Percentiles rank a stretch among this genome's conserved stretches.
Conservation (phyloP, 2,113 vertebrate species). For the Hiodon alosoides region DNA sequence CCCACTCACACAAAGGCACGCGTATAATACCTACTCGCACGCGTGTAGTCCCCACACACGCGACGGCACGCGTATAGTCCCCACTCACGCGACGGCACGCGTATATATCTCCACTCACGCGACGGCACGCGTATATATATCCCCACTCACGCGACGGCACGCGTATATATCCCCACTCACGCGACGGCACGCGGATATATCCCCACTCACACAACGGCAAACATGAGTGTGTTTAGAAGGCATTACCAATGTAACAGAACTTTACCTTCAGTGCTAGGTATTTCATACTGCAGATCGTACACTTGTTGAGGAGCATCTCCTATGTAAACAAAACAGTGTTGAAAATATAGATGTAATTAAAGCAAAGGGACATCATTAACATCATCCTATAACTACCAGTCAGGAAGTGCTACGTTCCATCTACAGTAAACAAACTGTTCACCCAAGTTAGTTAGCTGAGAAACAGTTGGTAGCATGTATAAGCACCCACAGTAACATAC, state of each 20-base stretch:
- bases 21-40: no score
- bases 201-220: no score
- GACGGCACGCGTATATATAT: no score
- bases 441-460: no score
- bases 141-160: no score
- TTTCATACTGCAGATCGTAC: constrained; percentile 53
- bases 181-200: no score
- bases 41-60: no score
- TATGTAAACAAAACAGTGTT: constrained; percentile 33
- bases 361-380: not conserved
- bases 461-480: no score
- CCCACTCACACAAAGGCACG: not conserved
- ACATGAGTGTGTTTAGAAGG: not conserved
- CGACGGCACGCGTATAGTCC: no score
- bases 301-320: constrained; percentile 46
- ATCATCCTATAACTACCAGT: not conserved
- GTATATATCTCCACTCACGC: not conserved
- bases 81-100: no score
- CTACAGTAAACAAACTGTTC: not conserved
- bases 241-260: not conserved
- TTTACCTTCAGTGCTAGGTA: constrained; percentile 53
- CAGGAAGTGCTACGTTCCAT: not conserved
- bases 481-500: not conserved
- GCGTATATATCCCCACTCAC: no score
- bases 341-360: not conserved